These are phyloP conservation scores for Anadara kagoshimensis DNA, from an alignment of 1,140 invertebrate genomes.

Conservation along the genomic window DNA sequence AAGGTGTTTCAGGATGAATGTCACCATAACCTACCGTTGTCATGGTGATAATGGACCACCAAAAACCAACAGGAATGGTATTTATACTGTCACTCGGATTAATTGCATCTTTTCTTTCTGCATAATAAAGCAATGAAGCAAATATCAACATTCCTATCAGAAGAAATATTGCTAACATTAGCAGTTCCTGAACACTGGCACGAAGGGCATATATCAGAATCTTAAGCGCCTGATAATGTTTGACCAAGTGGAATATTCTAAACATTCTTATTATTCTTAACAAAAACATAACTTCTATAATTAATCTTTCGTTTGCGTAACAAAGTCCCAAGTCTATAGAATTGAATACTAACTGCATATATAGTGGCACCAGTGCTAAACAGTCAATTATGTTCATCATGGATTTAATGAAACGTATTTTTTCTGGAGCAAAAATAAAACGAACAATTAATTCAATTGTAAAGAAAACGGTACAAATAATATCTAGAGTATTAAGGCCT, in stretches of 20 bases:
- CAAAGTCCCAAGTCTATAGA: slow-evolving; percentile 53
- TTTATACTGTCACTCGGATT: slow-evolving; percentile 61
- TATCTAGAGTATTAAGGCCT: slow-evolving; percentile 54
- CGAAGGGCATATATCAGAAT: slow-evolving; percentile 69
- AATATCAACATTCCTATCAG: slow-evolving; percentile 98
- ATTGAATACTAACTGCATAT: slow-evolving; percentile 66
- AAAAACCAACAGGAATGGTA: slow-evolving; percentile 74
- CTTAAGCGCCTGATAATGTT: slow-evolving; percentile 69
- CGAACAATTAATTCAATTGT: slow-evolving; percentile 73
- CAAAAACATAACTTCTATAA: slow-evolving; percentile 69
- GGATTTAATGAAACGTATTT: slow-evolving; percentile 70
- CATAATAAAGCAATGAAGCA: slow-evolving; percentile 97
- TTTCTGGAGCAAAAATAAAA: slow-evolving; percentile 73
- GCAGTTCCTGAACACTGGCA: slow-evolving; percentile 68
- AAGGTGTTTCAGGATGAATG: slow-evolving; percentile 58
- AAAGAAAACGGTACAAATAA: slow-evolving; percentile 75
- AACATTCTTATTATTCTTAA: slow-evolving; percentile 70
- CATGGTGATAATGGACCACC: slow-evolving; percentile 79
- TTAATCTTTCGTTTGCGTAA: slow-evolving; percentile 62
- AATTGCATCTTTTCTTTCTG: slow-evolving; percentile 81
- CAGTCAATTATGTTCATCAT: slow-evolving; percentile 76
- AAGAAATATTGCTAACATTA: slow-evolving; percentile 96
- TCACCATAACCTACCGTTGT: slow-evolving; percentile 76
- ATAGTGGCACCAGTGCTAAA: slow-evolving; percentile 74
- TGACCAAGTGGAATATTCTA: slow-evolving; percentile 70